Conservation (phyloP, 1,140 invertebrate species). For the Steinernema feltiae region DNA sequence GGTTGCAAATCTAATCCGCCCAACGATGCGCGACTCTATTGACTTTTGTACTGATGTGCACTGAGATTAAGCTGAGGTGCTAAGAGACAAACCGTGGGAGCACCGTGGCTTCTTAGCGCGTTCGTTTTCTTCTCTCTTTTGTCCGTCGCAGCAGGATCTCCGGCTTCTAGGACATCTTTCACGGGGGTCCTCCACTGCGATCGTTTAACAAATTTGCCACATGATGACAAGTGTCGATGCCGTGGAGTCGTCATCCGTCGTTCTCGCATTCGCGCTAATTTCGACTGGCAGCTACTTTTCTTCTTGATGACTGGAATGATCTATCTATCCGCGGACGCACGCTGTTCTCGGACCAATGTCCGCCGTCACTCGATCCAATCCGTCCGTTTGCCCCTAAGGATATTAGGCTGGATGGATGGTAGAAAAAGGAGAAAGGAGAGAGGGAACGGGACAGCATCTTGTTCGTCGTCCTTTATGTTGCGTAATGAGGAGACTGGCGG, state of each 20-base stretch:
- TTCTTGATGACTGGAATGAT: neutral
- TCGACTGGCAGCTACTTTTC: constrained; percentile 9
- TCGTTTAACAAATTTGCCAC: neutral
- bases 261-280: neutral
- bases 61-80: neutral
- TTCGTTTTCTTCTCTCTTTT: no score
- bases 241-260: neutral
- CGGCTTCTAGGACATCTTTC: neutral
- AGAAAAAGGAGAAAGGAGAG: neutral
- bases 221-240: neutral
- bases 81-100: neutral
- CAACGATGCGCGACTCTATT: neutral
- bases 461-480: neutral
- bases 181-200: neutral
- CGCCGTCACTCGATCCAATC: neutral
- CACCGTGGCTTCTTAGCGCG: neutral
- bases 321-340: neutral
- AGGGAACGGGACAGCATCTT: neutral
- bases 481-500: neutral
- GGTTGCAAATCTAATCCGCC: neutral
- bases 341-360: neutral
- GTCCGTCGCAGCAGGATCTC: neutral
- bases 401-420: neutral
- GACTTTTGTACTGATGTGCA: neutral
- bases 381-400: neutral